Percentiles rank a stretch among this genome's conserved stretches.
Conservation (phyloP, 2,888 invertebrate genomes). For the Drosophila algonquin region DNA sequence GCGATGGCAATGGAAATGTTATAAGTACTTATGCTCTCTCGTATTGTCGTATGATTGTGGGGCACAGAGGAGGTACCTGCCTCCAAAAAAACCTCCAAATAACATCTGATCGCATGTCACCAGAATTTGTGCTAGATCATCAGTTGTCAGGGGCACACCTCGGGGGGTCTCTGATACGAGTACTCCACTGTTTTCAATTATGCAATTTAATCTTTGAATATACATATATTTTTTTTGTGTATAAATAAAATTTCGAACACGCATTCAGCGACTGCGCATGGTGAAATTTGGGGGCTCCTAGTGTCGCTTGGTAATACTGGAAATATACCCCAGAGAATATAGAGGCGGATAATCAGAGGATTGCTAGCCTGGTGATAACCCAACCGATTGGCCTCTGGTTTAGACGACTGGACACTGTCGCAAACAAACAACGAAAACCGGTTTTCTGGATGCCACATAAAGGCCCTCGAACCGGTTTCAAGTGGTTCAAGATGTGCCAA, state of each 20-base stretch:
- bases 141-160: constrained; percentile 10
- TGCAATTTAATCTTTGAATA: constrained; percentile 6
- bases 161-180: neutral
- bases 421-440: constrained; percentile 53
- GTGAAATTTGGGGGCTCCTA: constrained; percentile 34
- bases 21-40: neutral
- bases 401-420: constrained; percentile 10
- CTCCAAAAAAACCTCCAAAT: constrained; percentile 14
- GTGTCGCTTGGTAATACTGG: constrained; percentile 21
- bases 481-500: constrained; percentile 59
- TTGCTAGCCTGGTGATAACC: constrained; percentile 59
- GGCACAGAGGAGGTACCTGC: constrained; percentile 1
- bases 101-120: constrained; percentile 24
- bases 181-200: constrained; percentile 9
- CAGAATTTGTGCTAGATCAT: constrained; percentile 4
- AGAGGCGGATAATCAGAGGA: constrained; percentile 16
- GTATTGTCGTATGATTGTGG: neutral
- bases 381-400: constrained; percentile 49
- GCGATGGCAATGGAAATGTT: constrained; percentile 15
- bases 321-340: constrained; percentile 13
- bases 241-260: constrained; percentile 41
- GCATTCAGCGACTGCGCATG: constrained; percentile 41
- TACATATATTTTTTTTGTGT: neutral
- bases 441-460: constrained; percentile 46
- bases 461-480: constrained; percentile 54